Evolutionary conservation across 23 tunicate genomes (phyloP), one percentile per base, ranked within the genome.

Genomic region (Ascidia mentula): DNA sequence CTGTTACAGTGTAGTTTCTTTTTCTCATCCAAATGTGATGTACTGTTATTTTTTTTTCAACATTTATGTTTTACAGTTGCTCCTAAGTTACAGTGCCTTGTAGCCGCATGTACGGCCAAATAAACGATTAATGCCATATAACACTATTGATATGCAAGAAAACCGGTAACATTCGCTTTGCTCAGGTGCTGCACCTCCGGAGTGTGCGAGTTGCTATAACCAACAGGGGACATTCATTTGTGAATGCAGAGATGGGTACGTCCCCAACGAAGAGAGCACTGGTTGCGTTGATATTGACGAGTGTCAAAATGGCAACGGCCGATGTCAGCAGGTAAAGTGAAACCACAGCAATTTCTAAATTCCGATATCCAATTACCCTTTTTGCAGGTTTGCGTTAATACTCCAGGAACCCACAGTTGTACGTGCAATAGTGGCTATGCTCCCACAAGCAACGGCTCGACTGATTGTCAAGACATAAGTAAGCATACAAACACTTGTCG

Each of bases 231-330:
- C 89, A 0, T 93, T 71, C 37, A 59, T 69, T 6, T 93, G 98
- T 39, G 31, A 40, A 8, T 93, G 98, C 38, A 60, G 32, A 0
- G 77, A 37, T 6, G 98, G 98, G 0, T 93, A 72, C 61, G 31
- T 13, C 39, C 59, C 86, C 0, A 78, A 82, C 40, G 84, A 76
- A 0, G 87, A 93, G 89, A 73, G 31, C 37, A 87, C 93, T n/a
- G 73, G 72, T 36, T 93, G 98, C 80, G 36, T 75, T 6, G 98
- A 93, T 59, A 42, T 88, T 59, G 40, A 93, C 37, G 98, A 93
- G 61, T 93, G 98, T 72, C 71, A 37, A 2, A 60, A 20, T 0
- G 71, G 76, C 40, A 93, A 88, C 40, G 98, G 94, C 32, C 87
- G 92, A 38, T 93, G 98, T 40, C 82, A 80, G 12, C 98, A 93